Evolutionary conservation across 2,888 invertebrate genomes (phyloP), one percentile per base, ranked within the genome.

Genomic region (Drosophila leonis): DNA sequence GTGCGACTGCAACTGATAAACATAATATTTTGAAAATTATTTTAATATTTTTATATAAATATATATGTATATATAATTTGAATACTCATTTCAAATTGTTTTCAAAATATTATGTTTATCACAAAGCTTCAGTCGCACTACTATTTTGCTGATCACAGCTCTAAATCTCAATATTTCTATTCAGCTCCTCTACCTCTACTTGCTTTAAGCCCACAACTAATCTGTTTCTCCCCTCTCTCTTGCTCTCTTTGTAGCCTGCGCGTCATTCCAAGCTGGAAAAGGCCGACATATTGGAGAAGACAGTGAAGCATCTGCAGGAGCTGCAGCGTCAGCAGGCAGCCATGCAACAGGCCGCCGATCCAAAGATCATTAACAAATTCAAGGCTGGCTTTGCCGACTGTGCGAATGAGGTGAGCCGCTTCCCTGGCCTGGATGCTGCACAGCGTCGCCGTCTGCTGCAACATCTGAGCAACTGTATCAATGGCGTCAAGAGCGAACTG

Each of bases 201-300:
- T 12, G 2, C 1, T 5, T 12, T 35, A 24, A 51, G 48, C 0
- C 13, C 24, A 13, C 15, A 18, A 66, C 64, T 79, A 76, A 89
- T 31, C 41, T 49, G 35, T 57, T 59, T 6, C 67, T n/a, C 54
- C 8, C 62, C 15, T n/a, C 72, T 65, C 65, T 56, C 15, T n/a
- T 72, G 64, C 64, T 56, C 87, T 39, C 71, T 95, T 95, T 95
- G 71, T 95, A 98, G 98, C 97, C 98, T 41, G 96, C 97, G 2
- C 95, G 98, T 66, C 98, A 98, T 93, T 97, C 98, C 7, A 98
- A 98, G 92, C 94, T 98, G 88, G 98, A 98, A 93, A 98, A 98
- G 92, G 98, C 98, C 0, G 98, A 98, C 93, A 98, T 98, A 82
- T 94, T 98, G 61, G 98, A 98, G 93, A 96, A 98, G 95, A 98